These are phyloP conservation scores for Tachina lurida DNA, from an alignment of 2,888 invertebrate species.

Conservation along the genomic window DNA sequence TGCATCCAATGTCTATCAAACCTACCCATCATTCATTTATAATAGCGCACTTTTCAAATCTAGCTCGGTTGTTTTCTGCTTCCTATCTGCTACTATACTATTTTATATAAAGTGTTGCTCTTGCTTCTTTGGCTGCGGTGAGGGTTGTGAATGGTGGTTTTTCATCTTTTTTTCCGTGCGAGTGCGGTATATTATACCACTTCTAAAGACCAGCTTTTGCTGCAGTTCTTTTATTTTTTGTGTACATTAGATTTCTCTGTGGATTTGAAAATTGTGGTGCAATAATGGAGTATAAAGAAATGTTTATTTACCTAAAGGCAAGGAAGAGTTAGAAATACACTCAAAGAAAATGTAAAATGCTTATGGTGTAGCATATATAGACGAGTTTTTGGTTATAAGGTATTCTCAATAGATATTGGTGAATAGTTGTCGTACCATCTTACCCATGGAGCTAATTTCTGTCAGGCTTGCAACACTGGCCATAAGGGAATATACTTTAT, in stretches of 20 bases:
- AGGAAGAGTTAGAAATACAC: constrained; percentile 4
- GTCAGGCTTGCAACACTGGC: no score
- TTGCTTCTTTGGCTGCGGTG: constrained; percentile 30
- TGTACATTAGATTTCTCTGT: constrained; percentile 50
- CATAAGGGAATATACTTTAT: no score
- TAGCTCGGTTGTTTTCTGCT: background rate
- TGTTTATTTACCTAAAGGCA: constrained; percentile 1
- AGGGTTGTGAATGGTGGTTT: constrained; percentile 28
- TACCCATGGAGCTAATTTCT: no score
- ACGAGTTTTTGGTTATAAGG: no score
- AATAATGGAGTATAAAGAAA: constrained; percentile 30
- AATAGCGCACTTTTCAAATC: constrained; percentile 59
- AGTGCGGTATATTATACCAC: constrained; percentile 21
- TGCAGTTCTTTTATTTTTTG: background rate
- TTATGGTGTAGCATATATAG: no score
- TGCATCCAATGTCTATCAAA: constrained; percentile 14
- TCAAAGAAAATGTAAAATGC: background rate
- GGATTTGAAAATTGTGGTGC: constrained; percentile 46
- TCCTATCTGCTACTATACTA: background rate
- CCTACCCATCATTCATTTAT: constrained; percentile 54
- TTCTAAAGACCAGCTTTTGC: constrained; percentile 10
- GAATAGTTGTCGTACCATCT: no score
- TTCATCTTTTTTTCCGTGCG: constrained; percentile 1
- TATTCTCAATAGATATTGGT: no score
- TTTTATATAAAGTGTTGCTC: background rate